These are phyloP conservation scores for Wiebesia pumilae DNA, from an alignment of 1,140 invertebrate species.

Conservation along the genomic window DNA sequence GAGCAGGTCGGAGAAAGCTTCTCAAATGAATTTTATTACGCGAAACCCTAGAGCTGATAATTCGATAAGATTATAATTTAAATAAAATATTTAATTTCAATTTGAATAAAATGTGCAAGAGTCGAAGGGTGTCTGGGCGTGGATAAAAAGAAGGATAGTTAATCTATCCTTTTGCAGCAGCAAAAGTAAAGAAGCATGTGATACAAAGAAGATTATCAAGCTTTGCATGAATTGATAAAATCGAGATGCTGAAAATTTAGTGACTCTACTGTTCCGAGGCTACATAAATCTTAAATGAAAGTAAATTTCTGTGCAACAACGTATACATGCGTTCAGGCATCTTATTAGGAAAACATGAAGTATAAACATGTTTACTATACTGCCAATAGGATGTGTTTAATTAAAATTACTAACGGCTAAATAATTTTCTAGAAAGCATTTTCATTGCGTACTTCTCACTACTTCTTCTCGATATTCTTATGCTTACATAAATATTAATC, in stretches of 20 bases:
- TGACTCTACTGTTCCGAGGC: not conserved
- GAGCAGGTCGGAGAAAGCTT: not conserved
- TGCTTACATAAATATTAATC: not conserved
- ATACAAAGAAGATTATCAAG: slow-evolving; percentile 9
- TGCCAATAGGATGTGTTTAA: not conserved
- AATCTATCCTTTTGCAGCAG: not conserved
- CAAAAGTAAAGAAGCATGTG: not conserved
- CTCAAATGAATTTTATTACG: not conserved
- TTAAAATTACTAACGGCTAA: not conserved
- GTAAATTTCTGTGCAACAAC: not conserved
- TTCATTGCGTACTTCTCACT: not conserved
- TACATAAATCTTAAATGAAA: not conserved
- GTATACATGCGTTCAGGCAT: not conserved
- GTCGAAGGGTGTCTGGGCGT: not conserved
- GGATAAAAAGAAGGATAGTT: not conserved
- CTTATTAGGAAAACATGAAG: not conserved
- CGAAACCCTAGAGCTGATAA: not conserved
- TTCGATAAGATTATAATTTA: not conserved
- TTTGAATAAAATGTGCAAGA: not conserved
- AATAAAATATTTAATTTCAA: not conserved
- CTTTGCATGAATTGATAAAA: slow-evolving; percentile 24
- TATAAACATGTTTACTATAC: not conserved
- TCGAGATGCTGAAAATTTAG: not conserved
- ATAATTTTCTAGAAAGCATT: not conserved
- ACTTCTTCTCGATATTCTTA: not conserved